phyloP scores from a whole-genome alignment of 2,113 vertebrate genomes.

The Mormyrus lacerda region DNA sequence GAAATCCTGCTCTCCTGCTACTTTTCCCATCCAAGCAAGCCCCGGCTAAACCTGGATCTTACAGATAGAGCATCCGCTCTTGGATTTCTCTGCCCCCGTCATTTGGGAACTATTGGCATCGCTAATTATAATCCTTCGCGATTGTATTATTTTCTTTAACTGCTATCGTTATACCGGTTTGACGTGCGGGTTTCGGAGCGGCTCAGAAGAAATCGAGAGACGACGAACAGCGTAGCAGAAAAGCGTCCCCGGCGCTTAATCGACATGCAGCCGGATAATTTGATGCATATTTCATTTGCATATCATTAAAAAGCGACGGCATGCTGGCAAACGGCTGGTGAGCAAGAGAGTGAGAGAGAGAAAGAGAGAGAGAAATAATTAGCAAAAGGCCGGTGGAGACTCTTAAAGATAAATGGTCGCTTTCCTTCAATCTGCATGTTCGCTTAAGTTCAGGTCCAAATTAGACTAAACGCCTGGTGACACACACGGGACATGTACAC shows the following conservation, averaged over 20 bases:
- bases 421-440: not conserved
- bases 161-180: not conserved
- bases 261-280: conserved; percentile 81
- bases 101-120: not conserved
- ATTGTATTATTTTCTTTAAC: not conserved
- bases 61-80: conserved; percentile 16
- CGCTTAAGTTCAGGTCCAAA: not conserved
- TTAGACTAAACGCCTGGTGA: not conserved
- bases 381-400: not conserved
- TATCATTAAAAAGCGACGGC: conserved; percentile 71
- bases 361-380: conserved; percentile 51
- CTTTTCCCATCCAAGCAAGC: conserved; percentile 19
- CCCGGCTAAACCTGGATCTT: conserved; percentile 11
- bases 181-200: not conserved
- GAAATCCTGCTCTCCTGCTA: conserved; percentile 9
- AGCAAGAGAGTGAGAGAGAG: conserved; percentile 42
- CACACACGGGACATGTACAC: not conserved
- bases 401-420: not conserved
- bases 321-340: conserved; percentile 44
- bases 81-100: conserved; percentile 4
- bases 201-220: not conserved
- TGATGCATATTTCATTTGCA: conserved; percentile 88
- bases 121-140: not conserved
- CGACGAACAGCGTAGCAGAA: not conserved
- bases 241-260: conserved; percentile 76